Evolutionary conservation across 2,888 invertebrate genomes (phyloP).

Genomic region (Orthosia incerta): DNA sequence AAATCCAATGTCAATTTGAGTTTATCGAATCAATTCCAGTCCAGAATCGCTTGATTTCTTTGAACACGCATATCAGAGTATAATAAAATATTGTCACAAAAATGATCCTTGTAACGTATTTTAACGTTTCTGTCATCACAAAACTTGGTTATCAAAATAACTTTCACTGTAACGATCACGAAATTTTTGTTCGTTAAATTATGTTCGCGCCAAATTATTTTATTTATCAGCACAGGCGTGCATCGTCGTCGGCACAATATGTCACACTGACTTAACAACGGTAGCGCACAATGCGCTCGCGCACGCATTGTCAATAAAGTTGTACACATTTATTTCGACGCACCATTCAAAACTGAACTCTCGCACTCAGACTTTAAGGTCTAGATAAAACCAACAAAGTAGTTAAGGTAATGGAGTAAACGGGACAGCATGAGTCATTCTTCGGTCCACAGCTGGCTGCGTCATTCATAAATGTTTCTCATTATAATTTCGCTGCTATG

Average conservation of each 20-base stretch:
- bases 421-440: slow-evolving; percentile 84
- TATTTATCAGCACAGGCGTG: slow-evolving; percentile 67
- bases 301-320: slow-evolving; percentile 81
- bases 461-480: slow-evolving; percentile 81
- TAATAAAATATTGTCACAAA: slow-evolving; percentile 84
- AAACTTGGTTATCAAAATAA: slow-evolving; percentile 54
- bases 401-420: slow-evolving; percentile 66
- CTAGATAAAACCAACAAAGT: slow-evolving; percentile 14
- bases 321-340: slow-evolving; percentile 63
- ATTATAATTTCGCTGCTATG: slow-evolving; percentile 71
- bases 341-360: slow-evolving; percentile 52
- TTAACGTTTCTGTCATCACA: slow-evolving; percentile 86
- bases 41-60: slow-evolving; percentile 82
- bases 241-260: slow-evolving; percentile 66
- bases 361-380: slow-evolving; percentile 10
- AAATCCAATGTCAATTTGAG: slow-evolving; percentile 69
- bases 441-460: slow-evolving; percentile 81
- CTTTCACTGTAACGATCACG: slow-evolving; percentile 47
- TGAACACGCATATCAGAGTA: slow-evolving; percentile 80
- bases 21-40: slow-evolving; percentile 72
- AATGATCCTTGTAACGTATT: slow-evolving; percentile 80
- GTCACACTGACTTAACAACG: slow-evolving; percentile 81
- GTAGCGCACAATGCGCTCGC: slow-evolving; percentile 85
- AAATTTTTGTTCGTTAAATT: slow-evolving; percentile 47
- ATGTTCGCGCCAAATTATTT: slow-evolving; percentile 72